Conservation (phyloP, 2,113 vertebrate species). For the Sinocyclocheilus rhinocerous region DNA sequence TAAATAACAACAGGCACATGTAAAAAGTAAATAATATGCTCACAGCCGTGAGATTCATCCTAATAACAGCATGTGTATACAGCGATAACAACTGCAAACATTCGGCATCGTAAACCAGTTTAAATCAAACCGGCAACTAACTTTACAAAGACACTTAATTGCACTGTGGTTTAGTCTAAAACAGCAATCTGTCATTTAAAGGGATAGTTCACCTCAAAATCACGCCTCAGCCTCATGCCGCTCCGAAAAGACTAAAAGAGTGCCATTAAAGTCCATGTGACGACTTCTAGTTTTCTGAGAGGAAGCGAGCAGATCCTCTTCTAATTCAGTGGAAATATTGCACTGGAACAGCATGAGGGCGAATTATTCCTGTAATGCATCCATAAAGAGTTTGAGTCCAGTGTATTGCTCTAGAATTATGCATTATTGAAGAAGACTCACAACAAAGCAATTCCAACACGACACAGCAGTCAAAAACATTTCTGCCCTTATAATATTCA, state of each 20-base stretch:
- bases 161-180: conserved; percentile 49
- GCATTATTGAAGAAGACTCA: conserved; percentile 10
- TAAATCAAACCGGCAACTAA: too few relatives aligned
- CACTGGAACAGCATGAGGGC: neutral
- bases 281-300: neutral
- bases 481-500: neutral
- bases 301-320: neutral
- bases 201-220: neutral
- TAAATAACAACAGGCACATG: too few relatives aligned
- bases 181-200: conserved; percentile 4
- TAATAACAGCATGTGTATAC: neutral
- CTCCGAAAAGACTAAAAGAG: neutral
- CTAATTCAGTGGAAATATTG: neutral
- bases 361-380: neutral
- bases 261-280: neutral
- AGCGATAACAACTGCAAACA: neutral
- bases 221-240: neutral
- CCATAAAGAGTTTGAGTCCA: neutral
- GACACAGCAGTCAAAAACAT: neutral
- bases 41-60: neutral
- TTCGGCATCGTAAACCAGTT: conserved; percentile 35
- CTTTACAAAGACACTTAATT: conserved; percentile 21
- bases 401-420: conserved; percentile 52
- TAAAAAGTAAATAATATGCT: neutral
- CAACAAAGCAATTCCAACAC: neutral